phyloP scores from a whole-genome alignment of 2,888 invertebrate species.

The Crocallis elinguaria region DNA sequence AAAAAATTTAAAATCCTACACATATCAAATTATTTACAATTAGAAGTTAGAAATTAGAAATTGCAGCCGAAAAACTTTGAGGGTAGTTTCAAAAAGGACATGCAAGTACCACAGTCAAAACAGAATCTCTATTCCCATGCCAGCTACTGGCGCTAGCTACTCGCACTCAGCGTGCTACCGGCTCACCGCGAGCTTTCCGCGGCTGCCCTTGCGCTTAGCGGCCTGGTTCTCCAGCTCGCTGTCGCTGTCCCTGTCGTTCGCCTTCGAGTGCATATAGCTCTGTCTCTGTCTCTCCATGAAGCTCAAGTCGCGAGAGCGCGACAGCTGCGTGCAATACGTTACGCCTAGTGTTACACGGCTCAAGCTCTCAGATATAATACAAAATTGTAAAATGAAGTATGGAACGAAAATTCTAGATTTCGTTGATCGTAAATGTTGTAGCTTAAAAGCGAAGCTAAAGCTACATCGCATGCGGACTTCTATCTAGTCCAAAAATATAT shows the following conservation, averaged over 20 bases:
- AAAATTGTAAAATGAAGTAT: conserved; percentile 11
- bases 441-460: conserved; percentile 36
- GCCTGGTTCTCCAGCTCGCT: conserved; percentile 90
- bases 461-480: conserved; percentile 31
- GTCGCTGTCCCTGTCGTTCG: conserved; percentile 90
- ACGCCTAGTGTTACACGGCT: conserved; percentile 52
- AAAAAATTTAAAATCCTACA: too few species aligned
- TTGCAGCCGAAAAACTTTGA: background rate
- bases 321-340: conserved; percentile 79
- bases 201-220: conserved; percentile 83
- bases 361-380: conserved; percentile 45
- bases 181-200: conserved; percentile 90
- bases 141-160: conserved; percentile 23
- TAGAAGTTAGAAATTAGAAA: too few species aligned
- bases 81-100: conserved; percentile 2
- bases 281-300: conserved; percentile 82
- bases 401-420: background rate
- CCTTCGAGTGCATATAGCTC: conserved; percentile 81
- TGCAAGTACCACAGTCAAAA: background rate
- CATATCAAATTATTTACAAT: too few species aligned
- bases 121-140: conserved; percentile 58
- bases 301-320: conserved; percentile 78
- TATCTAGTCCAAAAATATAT: background rate
- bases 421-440: conserved; percentile 12
- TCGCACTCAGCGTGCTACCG: conserved; percentile 78